Conservation (phyloP, 2,797 vertebrate genomes). For the Simalia tracyae region DNA sequence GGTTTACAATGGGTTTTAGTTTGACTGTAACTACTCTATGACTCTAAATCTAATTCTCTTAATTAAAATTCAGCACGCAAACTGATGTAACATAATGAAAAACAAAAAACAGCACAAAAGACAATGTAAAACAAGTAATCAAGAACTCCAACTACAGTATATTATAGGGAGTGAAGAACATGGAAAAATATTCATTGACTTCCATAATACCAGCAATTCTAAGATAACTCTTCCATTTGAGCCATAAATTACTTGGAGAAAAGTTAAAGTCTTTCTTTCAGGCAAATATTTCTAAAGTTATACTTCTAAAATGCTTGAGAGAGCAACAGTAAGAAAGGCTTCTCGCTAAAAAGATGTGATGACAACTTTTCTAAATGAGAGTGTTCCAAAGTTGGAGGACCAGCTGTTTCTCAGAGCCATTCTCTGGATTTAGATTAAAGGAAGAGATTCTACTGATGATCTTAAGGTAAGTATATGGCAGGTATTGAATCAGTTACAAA, state of each 20-base stretch:
- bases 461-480: not conserved
- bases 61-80: not conserved
- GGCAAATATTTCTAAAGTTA: not conserved
- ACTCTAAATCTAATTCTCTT: not conserved
- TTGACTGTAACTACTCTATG: not conserved
- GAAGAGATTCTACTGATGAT: not conserved
- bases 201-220: not conserved
- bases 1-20: not conserved
- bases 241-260: not conserved
- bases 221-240: not conserved
- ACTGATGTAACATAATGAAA: not conserved
- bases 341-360: not conserved
- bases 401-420: no score
- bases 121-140: not conserved
- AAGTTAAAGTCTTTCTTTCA: not conserved
- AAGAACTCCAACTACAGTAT: not conserved
- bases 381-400: not conserved
- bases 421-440: not conserved
- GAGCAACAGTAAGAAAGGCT: not conserved
- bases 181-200: not conserved
- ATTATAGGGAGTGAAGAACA: not conserved
- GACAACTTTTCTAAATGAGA: not conserved
- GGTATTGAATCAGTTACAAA: not conserved
- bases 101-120: not conserved
- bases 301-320: not conserved